Evolutionary conservation across 1,140 invertebrate genomes (phyloP).

Genomic region (Drosophila nigrodunni): DNA sequence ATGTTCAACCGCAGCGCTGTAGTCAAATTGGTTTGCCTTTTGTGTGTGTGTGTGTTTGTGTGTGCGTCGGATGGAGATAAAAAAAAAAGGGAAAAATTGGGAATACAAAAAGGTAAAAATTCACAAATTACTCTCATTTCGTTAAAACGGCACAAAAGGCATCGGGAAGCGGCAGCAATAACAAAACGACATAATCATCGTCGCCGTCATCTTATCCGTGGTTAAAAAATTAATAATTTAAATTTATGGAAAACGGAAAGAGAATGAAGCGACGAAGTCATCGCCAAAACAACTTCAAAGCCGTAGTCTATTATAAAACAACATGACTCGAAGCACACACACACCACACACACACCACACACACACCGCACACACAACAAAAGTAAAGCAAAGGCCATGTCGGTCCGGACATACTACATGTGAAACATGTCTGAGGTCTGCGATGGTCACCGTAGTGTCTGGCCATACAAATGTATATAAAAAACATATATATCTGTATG

Average conservation of each 20-base stretch:
- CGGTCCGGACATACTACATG: conserved; percentile 34
- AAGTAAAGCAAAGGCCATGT: conserved; percentile 35
- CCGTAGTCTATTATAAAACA: conserved; percentile 77
- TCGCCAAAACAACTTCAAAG: conserved; percentile 77
- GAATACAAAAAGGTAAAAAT: conserved; percentile 70
- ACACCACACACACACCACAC: conserved; percentile 34
- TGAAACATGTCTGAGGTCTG: conserved; percentile 38
- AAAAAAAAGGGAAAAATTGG: conserved; percentile 29
- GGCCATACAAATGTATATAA: conserved; percentile 12
- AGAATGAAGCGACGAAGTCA: conserved; percentile 80
- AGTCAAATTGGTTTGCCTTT: conserved; percentile 79
- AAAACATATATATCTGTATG: conserved; percentile 1
- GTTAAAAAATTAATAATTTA: conserved; percentile 82
- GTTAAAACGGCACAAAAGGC: conserved; percentile 77
- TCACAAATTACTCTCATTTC: conserved; percentile 81
- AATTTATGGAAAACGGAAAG: conserved; percentile 81
- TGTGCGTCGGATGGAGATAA: conserved; percentile 41
- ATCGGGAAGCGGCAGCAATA: conserved; percentile 59
- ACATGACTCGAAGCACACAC: conserved; percentile 63
- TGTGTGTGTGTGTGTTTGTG: conserved; percentile 30
- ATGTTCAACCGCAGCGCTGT: conserved; percentile 65
- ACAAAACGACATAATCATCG: conserved; percentile 82
- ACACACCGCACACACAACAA: conserved; percentile 9
- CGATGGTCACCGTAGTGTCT: conserved; percentile 41
- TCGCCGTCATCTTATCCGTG: conserved; percentile 79